Evolutionary conservation across 2,888 invertebrate genomes (phyloP), one percentile per base, ranked within the genome.

Genomic region (Sinopyrophorus schimmeli): DNA sequence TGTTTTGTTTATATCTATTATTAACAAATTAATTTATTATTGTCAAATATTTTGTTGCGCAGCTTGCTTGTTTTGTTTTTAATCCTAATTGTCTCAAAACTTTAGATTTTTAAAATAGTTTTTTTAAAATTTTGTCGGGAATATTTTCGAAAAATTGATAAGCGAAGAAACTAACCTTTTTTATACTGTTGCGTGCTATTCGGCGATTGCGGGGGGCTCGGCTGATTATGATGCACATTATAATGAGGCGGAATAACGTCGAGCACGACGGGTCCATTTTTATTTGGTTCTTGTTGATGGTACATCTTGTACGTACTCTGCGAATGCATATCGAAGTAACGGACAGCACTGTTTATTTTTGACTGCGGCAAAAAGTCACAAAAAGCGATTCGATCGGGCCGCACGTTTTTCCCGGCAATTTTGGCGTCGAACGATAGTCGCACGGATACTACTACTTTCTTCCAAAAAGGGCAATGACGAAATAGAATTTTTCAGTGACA

Each of bases 161-260:
- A n/a, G n/a, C n/a, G n/a, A n/a, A n/a, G n/a, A n/a, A 23, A 26
- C 52, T 54, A 60, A 71, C 70, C 71, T 65, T 68, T 74, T 68
- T 74, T 62, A 42, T 62, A 66, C 32, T 63, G 60, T 31, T 58
- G 64, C 10, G 63, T 61, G 24, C 61, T 76, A 67, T 76, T 76
- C 10, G 80, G 80, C 0, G 78, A 78, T 32, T 77, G 76, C 16
- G 80, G 80, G 42, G 72, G 73, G 53, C 63, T 64, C 0, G 67
- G 64, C 16, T 68, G 67, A 67, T 73, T 62, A 39, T 70, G 70
- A 50, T 69, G 65, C 35, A 65, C 34, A 23, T 63, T 65, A 53
- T 80, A 80, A 61, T 79, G 79, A 5, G 80, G 76, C 9, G 81
- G 79, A 39, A 81, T 76, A 34, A 82, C 71, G 59, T 83, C 82